phyloP scores from a whole-genome alignment of 2,888 invertebrate genomes.

The Patella depressa region DNA sequence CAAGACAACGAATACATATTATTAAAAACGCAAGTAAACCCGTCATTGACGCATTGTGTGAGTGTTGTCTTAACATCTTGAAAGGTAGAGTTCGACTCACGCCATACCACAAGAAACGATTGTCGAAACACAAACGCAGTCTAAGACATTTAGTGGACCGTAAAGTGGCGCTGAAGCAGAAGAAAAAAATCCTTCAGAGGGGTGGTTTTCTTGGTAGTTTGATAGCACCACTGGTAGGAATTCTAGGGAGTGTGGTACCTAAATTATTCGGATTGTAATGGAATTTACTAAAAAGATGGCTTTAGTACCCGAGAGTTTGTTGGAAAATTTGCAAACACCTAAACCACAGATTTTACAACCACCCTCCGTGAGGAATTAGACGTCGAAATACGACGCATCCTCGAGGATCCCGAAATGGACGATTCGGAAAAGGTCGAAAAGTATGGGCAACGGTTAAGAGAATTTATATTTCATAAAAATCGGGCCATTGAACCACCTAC shows the following conservation, averaged over 20 bases:
- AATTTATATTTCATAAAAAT: background rate
- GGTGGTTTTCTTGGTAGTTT: constrained; percentile 12
- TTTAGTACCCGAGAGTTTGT: background rate
- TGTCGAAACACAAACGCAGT: constrained; percentile 12
- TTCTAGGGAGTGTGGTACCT: background rate
- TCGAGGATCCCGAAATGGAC: background rate
- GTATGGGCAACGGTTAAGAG: background rate
- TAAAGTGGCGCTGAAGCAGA: background rate
- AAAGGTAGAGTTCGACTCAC: constrained; percentile 19
- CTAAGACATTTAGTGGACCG: constrained; percentile 1
- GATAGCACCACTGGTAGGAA: background rate
- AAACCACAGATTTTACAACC: background rate
- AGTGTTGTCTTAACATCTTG: constrained; percentile 3
- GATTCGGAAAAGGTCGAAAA: background rate
- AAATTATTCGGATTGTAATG: no score
- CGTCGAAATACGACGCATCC: background rate
- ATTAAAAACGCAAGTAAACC: constrained; percentile 4
- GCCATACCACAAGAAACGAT: constrained; percentile 4
- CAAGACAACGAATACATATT: background rate
- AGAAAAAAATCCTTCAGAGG: constrained; percentile 11
- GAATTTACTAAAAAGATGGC: background rate
- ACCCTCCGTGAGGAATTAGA: background rate
- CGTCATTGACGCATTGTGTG: constrained; percentile 2
- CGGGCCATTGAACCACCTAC: background rate
- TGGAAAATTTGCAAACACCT: background rate